Evolutionary conservation across 2,113 vertebrate species (phyloP).

Genomic region (Grammomys surdaster): DNA sequence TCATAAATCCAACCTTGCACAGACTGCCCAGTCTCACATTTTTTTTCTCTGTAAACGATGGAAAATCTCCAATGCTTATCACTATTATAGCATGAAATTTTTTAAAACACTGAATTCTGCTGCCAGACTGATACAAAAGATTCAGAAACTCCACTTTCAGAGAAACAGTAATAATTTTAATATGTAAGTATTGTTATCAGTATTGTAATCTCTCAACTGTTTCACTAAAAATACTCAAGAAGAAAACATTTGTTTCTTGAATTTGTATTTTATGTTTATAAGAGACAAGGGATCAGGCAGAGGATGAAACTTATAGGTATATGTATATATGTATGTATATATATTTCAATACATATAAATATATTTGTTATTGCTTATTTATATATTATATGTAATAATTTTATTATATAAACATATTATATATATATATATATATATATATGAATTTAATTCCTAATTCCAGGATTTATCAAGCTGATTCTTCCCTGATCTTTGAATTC

Average conservation of each 20-base stretch:
- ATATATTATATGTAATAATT: no score
- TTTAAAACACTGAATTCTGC: no score
- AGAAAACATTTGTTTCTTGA: neutral
- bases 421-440: neutral
- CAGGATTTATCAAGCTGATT: neutral
- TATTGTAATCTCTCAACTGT: neutral
- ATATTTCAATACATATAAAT: no score
- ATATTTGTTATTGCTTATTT: no score
- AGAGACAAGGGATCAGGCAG: neutral
- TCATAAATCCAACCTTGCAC: neutral
- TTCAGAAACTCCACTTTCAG: neutral
- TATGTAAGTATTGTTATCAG: no score
- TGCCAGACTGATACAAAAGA: neutral
- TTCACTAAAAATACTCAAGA: neutral
- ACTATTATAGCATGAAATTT: neutral
- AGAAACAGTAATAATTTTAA: neutral
- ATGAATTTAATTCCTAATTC: neutral
- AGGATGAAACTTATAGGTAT: no score
- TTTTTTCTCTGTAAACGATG: neutral
- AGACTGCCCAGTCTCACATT: neutral
- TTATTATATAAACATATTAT: no score
- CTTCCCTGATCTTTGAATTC: neutral
- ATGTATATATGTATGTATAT: no score
- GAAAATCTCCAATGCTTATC: neutral
- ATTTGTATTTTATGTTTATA: neutral